Evolutionary conservation across 2,797 vertebrate genomes (phyloP).

Genomic region (Danio albolineatus): DNA sequence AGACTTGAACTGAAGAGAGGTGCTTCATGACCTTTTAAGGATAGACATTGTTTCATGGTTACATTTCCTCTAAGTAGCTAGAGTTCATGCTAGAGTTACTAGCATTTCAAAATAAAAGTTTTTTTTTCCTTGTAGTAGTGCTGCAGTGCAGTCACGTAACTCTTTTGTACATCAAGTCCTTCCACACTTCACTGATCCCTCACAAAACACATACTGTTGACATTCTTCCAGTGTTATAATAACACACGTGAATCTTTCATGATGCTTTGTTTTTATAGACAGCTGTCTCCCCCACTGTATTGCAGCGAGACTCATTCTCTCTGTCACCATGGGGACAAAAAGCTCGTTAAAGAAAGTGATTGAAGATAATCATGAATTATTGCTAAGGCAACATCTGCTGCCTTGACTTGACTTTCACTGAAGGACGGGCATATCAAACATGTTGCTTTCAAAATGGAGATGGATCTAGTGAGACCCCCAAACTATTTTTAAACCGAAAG

Average conservation of each 20-base stretch:
- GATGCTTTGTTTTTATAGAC: conserved; percentile 67
- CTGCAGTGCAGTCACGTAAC: background rate
- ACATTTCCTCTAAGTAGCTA: background rate
- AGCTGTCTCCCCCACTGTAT: conserved; percentile 63
- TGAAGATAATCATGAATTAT: conserved; percentile 75
- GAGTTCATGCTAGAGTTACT: background rate
- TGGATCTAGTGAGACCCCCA: conserved; percentile 34
- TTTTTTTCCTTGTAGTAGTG: too few species aligned
- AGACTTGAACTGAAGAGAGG: too few species aligned
- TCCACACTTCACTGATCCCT: conserved; percentile 16
- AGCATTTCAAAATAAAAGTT: background rate
- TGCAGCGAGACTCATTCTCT: conserved; percentile 55
- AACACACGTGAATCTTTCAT: conserved; percentile 67
- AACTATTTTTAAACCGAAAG: conserved; percentile 46
- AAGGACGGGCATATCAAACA: conserved; percentile 63
- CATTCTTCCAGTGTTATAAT: conserved; percentile 62
- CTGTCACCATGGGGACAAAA: conserved; percentile 63
- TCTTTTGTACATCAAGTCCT: background rate
- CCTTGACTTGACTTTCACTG: conserved; percentile 63
- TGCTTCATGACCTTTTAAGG: too few species aligned
- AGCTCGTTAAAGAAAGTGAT: conserved; percentile 69
- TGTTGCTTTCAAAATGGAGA: conserved; percentile 47
- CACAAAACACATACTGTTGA: conserved; percentile 51
- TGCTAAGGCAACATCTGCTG: conserved; percentile 68
- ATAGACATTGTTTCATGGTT: background rate